Base-by-base conservation (phyloP, 2,888 invertebrate genomes). In the Drosophila quinaria region DNA sequence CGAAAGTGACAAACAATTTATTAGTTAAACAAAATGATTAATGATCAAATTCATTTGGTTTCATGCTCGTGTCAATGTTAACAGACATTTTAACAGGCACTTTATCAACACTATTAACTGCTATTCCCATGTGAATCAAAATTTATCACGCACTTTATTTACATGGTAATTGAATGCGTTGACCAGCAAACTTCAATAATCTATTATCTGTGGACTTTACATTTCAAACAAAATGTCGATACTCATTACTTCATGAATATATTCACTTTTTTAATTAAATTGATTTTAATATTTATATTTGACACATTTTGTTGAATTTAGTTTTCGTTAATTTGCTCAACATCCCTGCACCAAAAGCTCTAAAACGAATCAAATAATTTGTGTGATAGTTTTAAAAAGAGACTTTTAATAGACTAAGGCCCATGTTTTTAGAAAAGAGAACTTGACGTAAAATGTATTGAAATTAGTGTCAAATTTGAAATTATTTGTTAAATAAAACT, bases 1-100 rank as follows among this genome's bases (percentile, higher is more conserved):
- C 46, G n/a, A 39, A 49, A 35, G 15, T 19, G 54, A 62, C 47
- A 33, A 42, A 50, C 56, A 64, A 64, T 56, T 64, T 47, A 51
- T 56, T 47, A 41, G 39, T 22, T 37, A 2, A 37, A 31, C 17
- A 22, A 51, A 25, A 29, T 58, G 44, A 63, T 63, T 42, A 56
- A 63, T 49, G 56, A n/a, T 25, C 4, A 31, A 25, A 25, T 37
- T 25, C 25, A 35, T 35, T 35, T 58, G 35, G 13, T 37, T 35
- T 11, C 17, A 58, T 47, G 47, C 33, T 17, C 10, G 25, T 37
- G 58, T 37, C 58, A 58, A 37, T 35, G 15, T 37, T 17, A 47
- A 47, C 47, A 58, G 15, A n/a, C 37, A 46, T 35, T 54, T 29
- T 31, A 41, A 15, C 35, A 22, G 33, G 4, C 35, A 35, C 41